Evolutionary conservation across 2,797 vertebrate genomes (phyloP), one percentile per base, ranked within the genome.

Genomic region (Miichthys miiuy): DNA sequence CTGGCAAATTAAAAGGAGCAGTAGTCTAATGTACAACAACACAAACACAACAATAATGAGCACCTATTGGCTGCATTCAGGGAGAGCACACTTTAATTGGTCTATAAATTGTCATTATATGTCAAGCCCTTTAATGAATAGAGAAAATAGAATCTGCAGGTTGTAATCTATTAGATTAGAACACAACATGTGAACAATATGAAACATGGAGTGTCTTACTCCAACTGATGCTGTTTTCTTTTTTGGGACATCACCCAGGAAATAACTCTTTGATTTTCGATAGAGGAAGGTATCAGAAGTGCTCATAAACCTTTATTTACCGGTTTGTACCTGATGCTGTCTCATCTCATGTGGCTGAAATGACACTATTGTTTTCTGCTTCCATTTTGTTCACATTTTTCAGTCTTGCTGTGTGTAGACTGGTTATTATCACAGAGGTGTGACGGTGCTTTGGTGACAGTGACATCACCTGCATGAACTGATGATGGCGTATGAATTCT

Each of bases 1-100:
- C 23, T 64, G 17, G 16, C 9, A 51, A 58, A 73, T 67, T 14
- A 66, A 57, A 50, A 66, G 2, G 0, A 68, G 17, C 21, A 34
- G 54, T 5, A 27, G 18, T 50, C 47, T 54, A 38, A 9, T 21
- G 55, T 54, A 68, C 48, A 18, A 50, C 21, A 50, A 52, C 62
- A 68, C 61, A 56, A 86, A 68, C 50, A 77, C 21, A 71, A 14
- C 20, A 54, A 66, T 44, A 58, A 13, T 20, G 56, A 47, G 14
- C 42, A 60, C 44, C 38, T 34, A 52, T 8, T 20, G 25, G 57
- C 56, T 27, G 23, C 42, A 11, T 61, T 67, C 34, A 25, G 21
- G 6, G 46, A 0, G 13, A 27, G 30, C 38, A 20, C 41, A 44
- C 61, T 51, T 13, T 5, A 21, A 51, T 18, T 12, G 13, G 50